A percentile compares a stretch with the other conserved stretches of the same genome.
phyloP scores from a whole-genome alignment of 2,113 vertebrate species.

The Onychostruthus taczanowskii region DNA sequence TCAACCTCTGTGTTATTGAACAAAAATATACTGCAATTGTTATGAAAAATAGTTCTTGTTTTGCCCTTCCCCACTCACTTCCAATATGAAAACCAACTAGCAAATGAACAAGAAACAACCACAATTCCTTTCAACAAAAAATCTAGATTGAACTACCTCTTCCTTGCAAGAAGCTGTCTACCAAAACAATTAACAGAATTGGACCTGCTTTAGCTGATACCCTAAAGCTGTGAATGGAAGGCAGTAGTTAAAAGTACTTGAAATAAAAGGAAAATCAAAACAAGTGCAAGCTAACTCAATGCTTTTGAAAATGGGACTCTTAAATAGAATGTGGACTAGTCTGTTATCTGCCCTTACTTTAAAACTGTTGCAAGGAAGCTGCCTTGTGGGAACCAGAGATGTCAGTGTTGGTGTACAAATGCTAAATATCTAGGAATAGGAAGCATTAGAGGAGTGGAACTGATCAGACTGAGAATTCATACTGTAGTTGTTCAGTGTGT shows the following conservation, averaged over 20 bases:
- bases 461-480: neutral
- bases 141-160: neutral
- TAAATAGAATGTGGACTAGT: neutral
- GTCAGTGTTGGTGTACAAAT: neutral
- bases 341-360: neutral
- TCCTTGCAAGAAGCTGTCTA: neutral
- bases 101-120: neutral
- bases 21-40: neutral
- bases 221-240: neutral
- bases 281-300: neutral
- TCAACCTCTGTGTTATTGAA: neutral
- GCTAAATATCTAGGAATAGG: neutral
- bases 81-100: neutral
- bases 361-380: neutral
- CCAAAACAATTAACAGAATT: neutral
- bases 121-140: neutral
- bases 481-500: rapidly evolving
- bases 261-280: neutral
- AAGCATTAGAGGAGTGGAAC: neutral
- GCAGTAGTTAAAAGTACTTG: neutral
- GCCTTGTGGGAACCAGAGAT: neutral
- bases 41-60: neutral
- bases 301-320: neutral
- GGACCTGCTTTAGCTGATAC: neutral
- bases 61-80: neutral